Evolutionary conservation across 2,113 vertebrate species (phyloP), one percentile per base, ranked within the genome.

Genomic region (Sinocyclocheilus maitianheensis): DNA sequence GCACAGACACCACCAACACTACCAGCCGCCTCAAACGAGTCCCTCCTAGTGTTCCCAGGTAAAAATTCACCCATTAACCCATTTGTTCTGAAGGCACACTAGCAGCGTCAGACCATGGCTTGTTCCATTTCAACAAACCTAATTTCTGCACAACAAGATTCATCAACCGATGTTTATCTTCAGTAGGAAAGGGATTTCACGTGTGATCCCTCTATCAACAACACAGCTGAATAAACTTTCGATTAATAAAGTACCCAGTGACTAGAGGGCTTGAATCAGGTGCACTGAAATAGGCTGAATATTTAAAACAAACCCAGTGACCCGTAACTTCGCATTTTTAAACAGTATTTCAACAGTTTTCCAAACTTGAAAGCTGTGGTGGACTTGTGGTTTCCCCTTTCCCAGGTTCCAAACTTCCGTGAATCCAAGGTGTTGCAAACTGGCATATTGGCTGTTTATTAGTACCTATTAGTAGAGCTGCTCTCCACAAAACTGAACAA

Each of bases 21-120:
- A 87, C 93, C 0, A 93, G 93, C 7, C 93, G 95, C 76, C 94
- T 95, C 0, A 92, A 93, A 3, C 91, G 96, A 63, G 92, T 94
- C 48, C 94, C 94, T 60, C 95, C 96, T 78, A 94, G 93, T 0
- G 93, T 98, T 81, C 97, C 97, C 78, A 97, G 97, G 97, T 98
- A 94, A 95, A 93, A 20, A 89, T 10, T 69, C 71, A 22, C n/a
- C 20, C 0, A 40, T 51, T 6, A 71, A 8, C 14, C 53, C 53
- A 67, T 71, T 16, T 71, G 67, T 37, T 30, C 37, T 43, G 34
- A 3, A 30, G 16, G 22, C 48, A 37, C 26, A 34, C 26, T 55
- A 77, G 16, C 76, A 55, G 30, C 53, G 13, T 78, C 34, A n/a
- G 18, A 22, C 18, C 10, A 40, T 5, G 22, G 13, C 77, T 58